Percentiles rank a stretch among this genome's conserved stretches.
Evolutionary conservation across 2,888 invertebrate genomes (phyloP).

Genomic region (Neria commutata): DNA sequence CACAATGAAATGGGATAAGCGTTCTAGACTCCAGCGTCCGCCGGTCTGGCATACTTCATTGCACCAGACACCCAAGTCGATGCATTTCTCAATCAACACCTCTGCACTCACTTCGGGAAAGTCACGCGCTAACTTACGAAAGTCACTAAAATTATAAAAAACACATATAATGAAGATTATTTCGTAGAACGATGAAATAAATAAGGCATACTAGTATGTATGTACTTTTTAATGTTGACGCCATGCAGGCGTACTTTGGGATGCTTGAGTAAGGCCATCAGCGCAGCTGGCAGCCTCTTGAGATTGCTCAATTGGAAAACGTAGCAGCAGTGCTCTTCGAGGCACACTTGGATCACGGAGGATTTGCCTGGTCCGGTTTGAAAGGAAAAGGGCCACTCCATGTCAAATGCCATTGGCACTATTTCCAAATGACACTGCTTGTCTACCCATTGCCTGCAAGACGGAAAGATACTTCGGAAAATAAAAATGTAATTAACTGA

Average conservation of each 20-base stretch:
- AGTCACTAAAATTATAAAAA: constrained; percentile 66
- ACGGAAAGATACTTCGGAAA: not conserved
- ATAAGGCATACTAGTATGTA: constrained; percentile 21
- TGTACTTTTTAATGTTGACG: constrained; percentile 70
- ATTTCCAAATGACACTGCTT: constrained; percentile 46
- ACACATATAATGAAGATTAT: not conserved
- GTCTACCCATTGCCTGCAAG: constrained; percentile 59
- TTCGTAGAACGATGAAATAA: not conserved
- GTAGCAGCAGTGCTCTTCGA: constrained; percentile 64
- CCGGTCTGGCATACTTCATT: constrained; percentile 64
- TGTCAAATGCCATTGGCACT: constrained; percentile 69
- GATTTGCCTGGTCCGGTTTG: constrained; percentile 68
- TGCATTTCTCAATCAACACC: constrained; percentile 65
- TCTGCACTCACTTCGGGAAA: constrained; percentile 66
- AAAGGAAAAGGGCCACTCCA: constrained; percentile 72
- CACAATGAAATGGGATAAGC: constrained; percentile 66
- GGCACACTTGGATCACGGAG: constrained; percentile 69
- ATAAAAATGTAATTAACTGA: not conserved
- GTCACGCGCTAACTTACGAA: constrained; percentile 69
- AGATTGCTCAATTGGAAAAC: constrained; percentile 67
- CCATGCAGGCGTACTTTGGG: constrained; percentile 68
- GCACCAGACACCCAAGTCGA: constrained; percentile 67
- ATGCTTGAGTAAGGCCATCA: constrained; percentile 66
- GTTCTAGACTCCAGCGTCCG: constrained; percentile 68
- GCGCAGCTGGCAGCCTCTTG: constrained; percentile 65